These are phyloP conservation scores for Ammodytes dubius DNA, from an alignment of 2,113 vertebrate genomes.

Conservation along the genomic window DNA sequence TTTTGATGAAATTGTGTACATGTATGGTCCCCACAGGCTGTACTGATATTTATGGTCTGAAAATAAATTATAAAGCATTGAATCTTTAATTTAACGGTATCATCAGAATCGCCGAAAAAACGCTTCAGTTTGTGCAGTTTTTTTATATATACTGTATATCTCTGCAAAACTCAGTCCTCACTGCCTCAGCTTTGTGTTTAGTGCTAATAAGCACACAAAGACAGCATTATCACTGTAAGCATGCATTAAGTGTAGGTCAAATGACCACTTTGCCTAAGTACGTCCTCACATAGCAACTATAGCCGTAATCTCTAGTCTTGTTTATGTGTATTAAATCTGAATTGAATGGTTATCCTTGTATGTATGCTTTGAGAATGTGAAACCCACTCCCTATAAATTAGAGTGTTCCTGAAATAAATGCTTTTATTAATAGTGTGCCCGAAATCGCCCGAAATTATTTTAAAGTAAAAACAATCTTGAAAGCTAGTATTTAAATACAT, in stretches of 20 bases:
- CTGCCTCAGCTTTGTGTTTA: not conserved
- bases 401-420: not conserved
- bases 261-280: not conserved
- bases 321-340: not conserved
- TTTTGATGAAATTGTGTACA: not conserved
- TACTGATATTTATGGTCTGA: too few species aligned
- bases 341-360: not conserved
- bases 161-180: not conserved
- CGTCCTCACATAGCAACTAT: not conserved
- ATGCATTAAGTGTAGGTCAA: not conserved
- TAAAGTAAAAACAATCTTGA: not conserved
- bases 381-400: not conserved
- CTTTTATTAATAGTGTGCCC: not conserved
- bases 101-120: too few species aligned
- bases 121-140: not conserved
- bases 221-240: not conserved
- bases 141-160: too few species aligned
- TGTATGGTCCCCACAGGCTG: not conserved
- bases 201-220: not conserved
- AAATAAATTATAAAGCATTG: not conserved
- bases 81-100: not conserved
- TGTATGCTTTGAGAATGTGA: not conserved
- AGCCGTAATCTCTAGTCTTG: not conserved
- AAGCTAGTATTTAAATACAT: slow-evolving; percentile 17
- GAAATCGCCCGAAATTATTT: not conserved